Evolutionary conservation across 2,888 invertebrate genomes (phyloP).

Genomic region (Acanthococcus lagerstroemiae): DNA sequence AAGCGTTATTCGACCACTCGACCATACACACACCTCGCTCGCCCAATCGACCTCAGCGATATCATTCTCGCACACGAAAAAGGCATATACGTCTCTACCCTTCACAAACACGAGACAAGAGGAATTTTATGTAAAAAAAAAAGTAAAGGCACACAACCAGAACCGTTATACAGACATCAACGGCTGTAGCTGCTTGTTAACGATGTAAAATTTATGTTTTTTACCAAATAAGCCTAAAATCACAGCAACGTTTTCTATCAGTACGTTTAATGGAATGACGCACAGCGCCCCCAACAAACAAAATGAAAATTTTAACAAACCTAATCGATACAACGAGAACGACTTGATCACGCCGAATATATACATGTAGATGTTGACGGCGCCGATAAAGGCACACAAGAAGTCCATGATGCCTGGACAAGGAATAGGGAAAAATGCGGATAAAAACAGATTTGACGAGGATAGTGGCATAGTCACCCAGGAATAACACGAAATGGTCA

Average conservation of each 20-base stretch:
- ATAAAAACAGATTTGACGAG: slow-evolving; percentile 77
- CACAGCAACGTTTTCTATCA: slow-evolving; percentile 90
- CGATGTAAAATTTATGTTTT: slow-evolving; percentile 94
- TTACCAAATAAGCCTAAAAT: slow-evolving; percentile 89
- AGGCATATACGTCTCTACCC: too few species aligned
- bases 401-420: slow-evolving; percentile 76
- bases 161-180: slow-evolving; percentile 52
- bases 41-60: too few species aligned
- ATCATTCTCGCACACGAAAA: too few species aligned
- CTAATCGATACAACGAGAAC: slow-evolving; percentile 79
- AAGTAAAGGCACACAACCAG: neutral
- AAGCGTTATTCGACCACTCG: too few species aligned
- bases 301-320: slow-evolving; percentile 62
- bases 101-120: too few species aligned
- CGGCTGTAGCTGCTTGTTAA: slow-evolving; percentile 77
- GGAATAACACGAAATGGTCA: slow-evolving; percentile 83
- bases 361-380: slow-evolving; percentile 94
- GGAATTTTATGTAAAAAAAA: too few species aligned
- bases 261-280: slow-evolving; percentile 84
- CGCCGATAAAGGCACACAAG: slow-evolving; percentile 80
- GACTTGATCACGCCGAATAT: slow-evolving; percentile 95
- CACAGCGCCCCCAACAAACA: slow-evolving; percentile 77
- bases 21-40: too few species aligned
- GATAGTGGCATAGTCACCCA: slow-evolving; percentile 93
- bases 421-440: slow-evolving; percentile 74